Evolutionary conservation across 2,888 invertebrate species (phyloP), one percentile per base, ranked within the genome.

Genomic region (Tiphia femorata): DNA sequence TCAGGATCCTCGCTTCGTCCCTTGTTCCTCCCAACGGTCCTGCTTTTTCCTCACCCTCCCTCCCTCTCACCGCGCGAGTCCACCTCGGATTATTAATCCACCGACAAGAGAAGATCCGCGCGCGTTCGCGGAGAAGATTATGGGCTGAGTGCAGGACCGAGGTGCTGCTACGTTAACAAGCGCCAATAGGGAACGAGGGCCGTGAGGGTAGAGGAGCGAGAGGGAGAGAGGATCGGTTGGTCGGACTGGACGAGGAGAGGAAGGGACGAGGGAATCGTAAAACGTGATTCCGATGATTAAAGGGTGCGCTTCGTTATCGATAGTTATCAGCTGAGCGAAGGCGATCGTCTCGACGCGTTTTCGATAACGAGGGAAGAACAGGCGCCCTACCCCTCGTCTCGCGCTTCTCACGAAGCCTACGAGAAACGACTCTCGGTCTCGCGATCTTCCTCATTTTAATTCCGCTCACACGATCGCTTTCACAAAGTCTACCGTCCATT

Each of bases 121-220:
- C 57, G 63, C 52, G 61, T 69, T 64, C 62, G 67, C 62, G 49
- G 48, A 58, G 60, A 58, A 61, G 64, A 68, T 67, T 71, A 71
- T 50, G 61, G 63, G 47, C 56, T 43, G 49, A 60, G 64, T 64
- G 67, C 54, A 55, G 19, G 60, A 58, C 49, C 51, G 54, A 70
- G 64, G 67, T 70, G 67, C 62, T 70, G 67, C 60, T 64, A 61
- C 64, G 64, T 70, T 70, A 70, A 70, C 70, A 67, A 70, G 70
- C 60, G 48, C 55, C 57, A 53, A 64, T 57, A 51, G 51, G 52
- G 53, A 48, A 48, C 33, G 30, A 46, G 30, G 38, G n/a, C n/a
- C n/a, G n/a, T n/a, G n/a, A n/a, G n/a, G n/a, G n/a, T n/a, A n/a
- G n/a, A n/a, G n/a, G n/a, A n/a, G n/a, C n/a, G n/a, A n/a, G n/a